Conservation (phyloP, 2,888 invertebrate species). For the Ochropleura plecta region DNA sequence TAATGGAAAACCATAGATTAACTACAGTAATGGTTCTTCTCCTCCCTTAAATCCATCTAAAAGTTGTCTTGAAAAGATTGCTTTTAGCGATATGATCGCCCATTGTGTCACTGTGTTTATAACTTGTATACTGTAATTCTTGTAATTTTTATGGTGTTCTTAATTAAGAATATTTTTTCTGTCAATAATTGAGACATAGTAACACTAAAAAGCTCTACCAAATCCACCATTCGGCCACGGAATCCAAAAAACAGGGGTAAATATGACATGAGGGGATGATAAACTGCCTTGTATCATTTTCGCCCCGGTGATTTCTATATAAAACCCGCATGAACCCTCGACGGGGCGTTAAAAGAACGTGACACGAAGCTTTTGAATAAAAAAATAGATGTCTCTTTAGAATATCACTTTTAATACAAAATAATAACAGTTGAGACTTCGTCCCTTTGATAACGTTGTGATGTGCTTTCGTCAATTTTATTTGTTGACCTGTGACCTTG, state of each 20-base stretch:
- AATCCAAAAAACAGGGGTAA: constrained; percentile 69
- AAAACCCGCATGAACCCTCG: constrained; percentile 59
- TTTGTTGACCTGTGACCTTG: not conserved
- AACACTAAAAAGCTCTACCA: not conserved
- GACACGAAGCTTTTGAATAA: constrained; percentile 61
- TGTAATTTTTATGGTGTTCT: no score
- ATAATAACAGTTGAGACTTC: constrained; percentile 10
- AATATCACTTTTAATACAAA: constrained; percentile 40
- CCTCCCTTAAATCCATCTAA: no score
- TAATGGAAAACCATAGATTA: no score
- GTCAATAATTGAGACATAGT: not conserved
- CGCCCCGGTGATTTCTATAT: constrained; percentile 73
- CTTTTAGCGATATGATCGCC: no score
- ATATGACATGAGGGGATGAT: constrained; percentile 79
- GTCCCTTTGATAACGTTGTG: not conserved
- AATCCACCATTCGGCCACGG: constrained; percentile 11
- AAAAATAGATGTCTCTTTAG: constrained; percentile 54
- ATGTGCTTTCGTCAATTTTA: not conserved
- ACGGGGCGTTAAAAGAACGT: constrained; percentile 65
- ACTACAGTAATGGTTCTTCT: no score
- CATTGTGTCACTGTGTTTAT: no score
- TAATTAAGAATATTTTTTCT: no score
- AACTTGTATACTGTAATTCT: no score
- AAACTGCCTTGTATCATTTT: constrained; percentile 77
- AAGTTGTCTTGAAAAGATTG: no score